Evolutionary conservation across 2,797 vertebrate genomes (phyloP).

Genomic region (Vireo griseus): DNA sequence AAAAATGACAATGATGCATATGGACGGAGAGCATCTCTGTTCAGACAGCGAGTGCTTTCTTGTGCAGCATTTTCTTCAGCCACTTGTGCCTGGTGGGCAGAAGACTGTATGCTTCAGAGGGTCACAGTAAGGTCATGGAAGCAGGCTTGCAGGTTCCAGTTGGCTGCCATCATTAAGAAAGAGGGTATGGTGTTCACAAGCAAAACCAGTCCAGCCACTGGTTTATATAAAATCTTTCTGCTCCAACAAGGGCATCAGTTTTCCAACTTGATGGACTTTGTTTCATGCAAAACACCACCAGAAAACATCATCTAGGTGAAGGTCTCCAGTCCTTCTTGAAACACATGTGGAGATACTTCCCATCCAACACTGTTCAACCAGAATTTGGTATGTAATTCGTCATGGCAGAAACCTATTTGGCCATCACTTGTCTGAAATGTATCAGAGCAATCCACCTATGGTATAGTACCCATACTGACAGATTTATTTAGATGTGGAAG

Average conservation of each 20-base stretch:
- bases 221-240: neutral
- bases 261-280: neutral
- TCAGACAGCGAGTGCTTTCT: neutral
- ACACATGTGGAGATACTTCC: fast-evolving
- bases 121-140: neutral
- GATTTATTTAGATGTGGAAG: neutral
- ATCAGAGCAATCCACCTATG: fast-evolving
- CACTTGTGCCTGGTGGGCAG: neutral
- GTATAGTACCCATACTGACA: fast-evolving
- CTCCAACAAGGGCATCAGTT: neutral
- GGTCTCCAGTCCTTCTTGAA: neutral
- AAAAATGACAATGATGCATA: neutral
- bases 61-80: neutral
- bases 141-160: neutral
- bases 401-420: neutral
- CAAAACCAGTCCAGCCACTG: neutral
- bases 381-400: neutral
- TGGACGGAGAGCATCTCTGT: neutral
- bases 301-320: neutral
- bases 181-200: neutral
- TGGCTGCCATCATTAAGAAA: neutral
- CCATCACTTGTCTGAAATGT: neutral
- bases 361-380: neutral
- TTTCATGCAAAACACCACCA: neutral
- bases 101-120: neutral